Conservation (phyloP, 1,140 invertebrate species). For the Dinoponera quadriceps region DNA sequence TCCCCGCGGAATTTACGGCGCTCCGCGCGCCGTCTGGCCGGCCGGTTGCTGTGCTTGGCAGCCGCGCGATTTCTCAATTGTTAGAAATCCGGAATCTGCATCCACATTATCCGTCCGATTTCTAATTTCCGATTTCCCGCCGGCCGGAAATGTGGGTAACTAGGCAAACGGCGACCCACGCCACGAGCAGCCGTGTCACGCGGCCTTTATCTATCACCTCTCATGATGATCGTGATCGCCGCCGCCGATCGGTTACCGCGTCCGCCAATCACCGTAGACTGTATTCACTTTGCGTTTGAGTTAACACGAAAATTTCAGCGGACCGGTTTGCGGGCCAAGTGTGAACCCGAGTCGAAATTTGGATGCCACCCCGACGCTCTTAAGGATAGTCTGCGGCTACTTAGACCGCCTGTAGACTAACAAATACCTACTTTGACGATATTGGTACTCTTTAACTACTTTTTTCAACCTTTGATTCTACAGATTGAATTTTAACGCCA, state of each 20-base stretch:
- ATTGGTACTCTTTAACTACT: too few species aligned
- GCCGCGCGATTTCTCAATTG: conserved; percentile 63
- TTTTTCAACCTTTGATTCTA: too few species aligned
- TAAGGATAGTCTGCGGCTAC: too few species aligned
- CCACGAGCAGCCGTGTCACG: conserved; percentile 23
- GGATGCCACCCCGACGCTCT: too few species aligned
- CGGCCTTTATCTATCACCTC: conserved; percentile 10
- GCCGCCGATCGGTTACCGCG: conserved; percentile 17
- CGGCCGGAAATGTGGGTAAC: conserved; percentile 62
- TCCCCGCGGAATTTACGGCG: background rate
- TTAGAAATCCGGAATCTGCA: conserved; percentile 61
- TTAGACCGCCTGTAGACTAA: too few species aligned
- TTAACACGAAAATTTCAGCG: too few species aligned
- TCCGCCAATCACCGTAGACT: too few species aligned
- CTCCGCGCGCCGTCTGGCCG: background rate
- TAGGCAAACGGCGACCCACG: conserved; percentile 64
- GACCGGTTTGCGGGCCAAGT: too few species aligned
- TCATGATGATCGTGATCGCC: background rate
- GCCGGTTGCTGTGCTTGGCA: conserved; percentile 31
- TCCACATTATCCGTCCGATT: conserved; percentile 65
- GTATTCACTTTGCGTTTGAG: too few species aligned
- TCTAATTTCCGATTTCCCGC: conserved; percentile 71
- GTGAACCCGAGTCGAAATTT: too few species aligned
- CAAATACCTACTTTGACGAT: too few species aligned
- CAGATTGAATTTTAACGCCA: too few species aligned